These are phyloP conservation scores for Dinomys branickii DNA, from an alignment of 2,113 vertebrate genomes.

Conservation along the genomic window DNA sequence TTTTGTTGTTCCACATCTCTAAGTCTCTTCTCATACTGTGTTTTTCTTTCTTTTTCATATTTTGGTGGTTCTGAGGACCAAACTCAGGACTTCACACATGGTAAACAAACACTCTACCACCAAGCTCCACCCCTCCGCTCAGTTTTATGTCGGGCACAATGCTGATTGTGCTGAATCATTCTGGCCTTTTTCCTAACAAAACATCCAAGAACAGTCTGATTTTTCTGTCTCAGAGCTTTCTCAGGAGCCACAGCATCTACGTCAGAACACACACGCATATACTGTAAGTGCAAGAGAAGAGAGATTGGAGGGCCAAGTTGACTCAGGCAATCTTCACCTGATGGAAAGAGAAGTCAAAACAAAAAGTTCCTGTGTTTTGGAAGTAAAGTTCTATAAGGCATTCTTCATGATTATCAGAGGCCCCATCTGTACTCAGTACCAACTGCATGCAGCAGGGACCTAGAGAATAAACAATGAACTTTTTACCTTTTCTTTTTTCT, in stretches of 20 bases:
- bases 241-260: neutral
- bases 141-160: neutral
- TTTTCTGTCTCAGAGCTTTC: neutral
- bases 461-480: neutral
- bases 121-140: neutral
- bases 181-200: neutral
- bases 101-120: neutral
- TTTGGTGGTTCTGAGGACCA: neutral
- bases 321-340: neutral
- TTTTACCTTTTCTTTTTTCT: neutral
- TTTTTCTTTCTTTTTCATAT: neutral
- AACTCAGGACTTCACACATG: neutral
- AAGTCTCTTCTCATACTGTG: neutral
- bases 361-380: neutral
- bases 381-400: neutral
- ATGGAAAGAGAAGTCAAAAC: neutral
- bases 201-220: neutral
- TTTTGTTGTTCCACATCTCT: neutral
- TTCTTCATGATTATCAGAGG: neutral
- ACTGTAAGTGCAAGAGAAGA: neutral
- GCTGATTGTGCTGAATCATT: neutral
- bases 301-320: accelerated
- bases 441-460: too few species aligned
- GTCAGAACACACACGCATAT: neutral
- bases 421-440: neutral